Evolutionary conservation across 2,888 invertebrate genomes (phyloP), one percentile per base, ranked within the genome.

Genomic region (Drosophila sordidapex): DNA sequence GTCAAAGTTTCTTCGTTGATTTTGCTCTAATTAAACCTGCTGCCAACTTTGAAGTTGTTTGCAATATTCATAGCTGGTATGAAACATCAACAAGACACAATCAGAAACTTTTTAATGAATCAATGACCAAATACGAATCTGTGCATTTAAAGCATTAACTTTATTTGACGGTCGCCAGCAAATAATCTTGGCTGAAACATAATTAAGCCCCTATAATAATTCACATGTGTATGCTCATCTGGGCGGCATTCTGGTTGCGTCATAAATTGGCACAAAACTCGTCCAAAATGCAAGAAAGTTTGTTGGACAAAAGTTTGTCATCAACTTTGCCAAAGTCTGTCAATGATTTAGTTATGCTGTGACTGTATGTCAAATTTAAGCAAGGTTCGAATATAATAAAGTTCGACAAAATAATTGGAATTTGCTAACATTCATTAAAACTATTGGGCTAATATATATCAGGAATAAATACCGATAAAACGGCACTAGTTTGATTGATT

Each of bases 1-100:
- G 81, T 77, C 81, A 77, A 83, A 85, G 89, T 86, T 83, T 81
- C 68, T 58, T 60, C 80, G 83, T 83, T 88, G 81, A 88, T 83
- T 83, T 90, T 90, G 66, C 83, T 83, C 89, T 85, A 85, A 90
- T 85, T 85, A 85, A 90, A 85, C 88, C 67, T 85, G 80, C 80
- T 70, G 72, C 73, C 48, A 82, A 87, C 74, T 87, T 79, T 82
- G 56, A 57, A 74, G 64, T n/a, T 38, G 2, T 36, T 31, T 60
- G 87, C 59, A 77, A 80, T 90, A 90, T 83, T 83, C 83, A 83
- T 83, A 83, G 78, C 87, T 83, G 58, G 61, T 69, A 77, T 63
- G 68, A 71, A 85, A 86, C 76, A 83, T 78, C 90, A 86, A 90
- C 89, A 76, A 15, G 71, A 73, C 70, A 61, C 70, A 67, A 61